These are phyloP conservation scores for Nannoperca obscura DNA, from an alignment of 2,797 vertebrate genomes.

Conservation along the genomic window DNA sequence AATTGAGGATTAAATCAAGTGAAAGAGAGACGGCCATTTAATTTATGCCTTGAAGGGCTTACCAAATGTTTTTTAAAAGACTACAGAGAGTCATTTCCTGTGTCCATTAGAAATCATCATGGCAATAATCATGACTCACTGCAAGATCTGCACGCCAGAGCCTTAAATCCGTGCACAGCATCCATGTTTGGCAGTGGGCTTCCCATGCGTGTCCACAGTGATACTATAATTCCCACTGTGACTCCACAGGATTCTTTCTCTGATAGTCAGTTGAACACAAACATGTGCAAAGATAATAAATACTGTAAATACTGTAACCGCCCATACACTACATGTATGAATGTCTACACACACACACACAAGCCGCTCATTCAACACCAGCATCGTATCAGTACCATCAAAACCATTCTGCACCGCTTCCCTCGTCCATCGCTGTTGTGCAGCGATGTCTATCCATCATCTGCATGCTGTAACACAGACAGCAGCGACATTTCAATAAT, in stretches of 20 bases:
- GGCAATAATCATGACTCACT: slow-evolving; percentile 26
- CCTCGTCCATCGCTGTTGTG: slow-evolving; percentile 27
- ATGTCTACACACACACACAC: slow-evolving; percentile 3
- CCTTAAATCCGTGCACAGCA: slow-evolving; percentile 23
- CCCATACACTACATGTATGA: slow-evolving; percentile 13
- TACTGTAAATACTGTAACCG: not conserved
- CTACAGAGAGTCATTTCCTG: not conserved
- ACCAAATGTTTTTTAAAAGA: slow-evolving; percentile 1
- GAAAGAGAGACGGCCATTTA: not conserved
- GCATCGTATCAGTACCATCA: slow-evolving; percentile 38
- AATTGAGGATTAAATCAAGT: slow-evolving; percentile 38
- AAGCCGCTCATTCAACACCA: not conserved
- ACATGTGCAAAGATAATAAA: slow-evolving; percentile 25
- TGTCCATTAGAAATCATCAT: slow-evolving; percentile 11
- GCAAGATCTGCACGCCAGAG: slow-evolving; percentile 12
- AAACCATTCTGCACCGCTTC: slow-evolving; percentile 3
- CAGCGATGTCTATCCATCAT: slow-evolving; percentile 59
- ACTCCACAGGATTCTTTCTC: slow-evolving; percentile 5
- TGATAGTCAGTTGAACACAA: slow-evolving; percentile 13
- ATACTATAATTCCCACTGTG: slow-evolving; percentile 25
- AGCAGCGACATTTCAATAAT: slow-evolving; percentile 67
- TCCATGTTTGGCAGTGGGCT: slow-evolving; percentile 3
- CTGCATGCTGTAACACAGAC: slow-evolving; percentile 30
- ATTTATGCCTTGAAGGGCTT: slow-evolving; percentile 12
- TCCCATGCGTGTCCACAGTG: slow-evolving; percentile 19